Evolutionary conservation across 2,888 invertebrate genomes (phyloP), one percentile per base, ranked within the genome.

Genomic region (Hydrotaea diabolus): DNA sequence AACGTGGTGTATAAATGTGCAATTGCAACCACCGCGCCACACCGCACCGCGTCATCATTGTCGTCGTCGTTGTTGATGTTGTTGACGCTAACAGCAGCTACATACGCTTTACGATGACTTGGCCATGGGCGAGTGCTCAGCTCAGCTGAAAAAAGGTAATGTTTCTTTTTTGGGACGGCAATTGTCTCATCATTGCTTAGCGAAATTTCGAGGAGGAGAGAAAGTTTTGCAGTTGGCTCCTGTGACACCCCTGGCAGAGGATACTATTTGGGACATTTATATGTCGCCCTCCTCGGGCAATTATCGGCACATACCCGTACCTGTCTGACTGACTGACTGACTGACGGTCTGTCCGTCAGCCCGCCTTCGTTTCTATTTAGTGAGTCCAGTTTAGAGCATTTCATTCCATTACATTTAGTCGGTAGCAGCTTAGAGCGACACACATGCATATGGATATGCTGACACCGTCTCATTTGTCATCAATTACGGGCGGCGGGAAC

Each of bases 401-500:
- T n/a, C 49, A 49, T 49, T 49, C 5, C n/a, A n/a, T 13, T 7
- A n/a, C 49, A 49, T 49, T 7, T 3, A 49, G 49, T 49, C 7
- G 43, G 43, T 13, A 26, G 5, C 26, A 11, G 11, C 31, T n/a
- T 36, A 57, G 23, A 5, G 11, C 23, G n/a, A n/a, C 62, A 62
- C n/a, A n/a, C n/a, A n/a, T n/a, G 26, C 62, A 62, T n/a, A 31
- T 62, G 62, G 13, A 59, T 23, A 26, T 11, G 59, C 26, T 84
- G 73, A 77, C 73, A 77, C 36, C 43, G 46, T 80, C 82, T 73
- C 26, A 82, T 85, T 85, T 85, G 82, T 85, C 85, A 82, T 85
- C 85, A 85, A 80, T 82, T 80, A 81, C 69, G 69, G 46, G 69
- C 43, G 39, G n/a, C n/a, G n/a, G n/a, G n/a, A n/a, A n/a, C n/a